Base-by-base conservation (phyloP, 2,888 invertebrate genomes). In the Maniola hyperantus region DNA sequence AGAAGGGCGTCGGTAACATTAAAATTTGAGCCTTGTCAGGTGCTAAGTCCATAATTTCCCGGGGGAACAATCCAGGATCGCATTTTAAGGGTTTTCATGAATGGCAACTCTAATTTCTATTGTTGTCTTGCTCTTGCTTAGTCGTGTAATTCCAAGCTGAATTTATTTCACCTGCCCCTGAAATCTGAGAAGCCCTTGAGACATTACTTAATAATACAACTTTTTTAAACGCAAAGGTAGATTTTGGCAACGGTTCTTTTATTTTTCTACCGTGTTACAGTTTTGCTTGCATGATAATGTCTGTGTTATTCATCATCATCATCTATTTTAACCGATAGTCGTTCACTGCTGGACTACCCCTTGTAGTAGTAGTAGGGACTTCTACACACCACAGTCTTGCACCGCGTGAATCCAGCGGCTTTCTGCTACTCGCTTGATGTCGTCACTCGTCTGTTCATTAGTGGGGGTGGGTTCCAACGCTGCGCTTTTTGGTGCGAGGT, bases 1-100 rank as follows among this genome's bases (percentile, higher is more conserved):
- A 72, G 79, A 75, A 79, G 80, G 79, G 76, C 77, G 73, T 72
- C 73, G 72, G 77, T 77, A 82, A 83, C 90, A 90, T 91, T 91
- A 92, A 91, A 92, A 89, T 92, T 91, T 91, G 89, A 88, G 85
- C 86, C 87, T 85, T 83, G 90, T 89, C 91, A 91, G 92, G 91
- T 91, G 91, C 81, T 90, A 91, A 92, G 91, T 89, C 89, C 90
- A 89, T 92, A 91, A 92, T 92, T 92, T 92, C 92, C 91, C 92
- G 46, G 42, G 90, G 87, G 91, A 82, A 84, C 89, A 84, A 91
- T 91, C 80, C 83, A 76, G 87, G 81, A 89, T 86, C 80, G 83
- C 84, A 83, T 89, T 91, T 91, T 89, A 90, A 91, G 89, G 91
- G 89, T 88, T 85, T 86, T 82, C 83, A 83, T 85, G 87, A 88